Evolutionary conservation across 2,888 invertebrate species (phyloP).

Genomic region (Leptinotarsa tumamoca): DNA sequence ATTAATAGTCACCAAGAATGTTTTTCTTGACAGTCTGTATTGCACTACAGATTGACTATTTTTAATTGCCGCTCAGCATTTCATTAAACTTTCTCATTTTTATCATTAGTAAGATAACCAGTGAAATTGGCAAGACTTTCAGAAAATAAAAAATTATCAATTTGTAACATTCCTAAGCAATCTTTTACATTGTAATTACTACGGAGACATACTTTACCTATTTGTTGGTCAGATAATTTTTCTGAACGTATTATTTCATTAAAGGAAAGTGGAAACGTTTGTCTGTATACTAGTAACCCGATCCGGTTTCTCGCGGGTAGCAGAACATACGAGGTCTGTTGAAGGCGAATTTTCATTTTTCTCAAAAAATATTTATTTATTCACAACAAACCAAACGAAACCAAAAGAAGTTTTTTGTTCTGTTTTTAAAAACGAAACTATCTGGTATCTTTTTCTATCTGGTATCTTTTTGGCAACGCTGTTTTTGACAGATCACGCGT

Average conservation of each 20-base stretch:
- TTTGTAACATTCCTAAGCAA: constrained; percentile 44
- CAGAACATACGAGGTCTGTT: no score
- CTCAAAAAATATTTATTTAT: no score
- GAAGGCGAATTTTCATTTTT: no score
- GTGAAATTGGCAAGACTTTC: constrained; percentile 33
- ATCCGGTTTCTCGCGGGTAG: no score
- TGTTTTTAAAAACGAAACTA: no score
- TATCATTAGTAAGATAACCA: constrained; percentile 26
- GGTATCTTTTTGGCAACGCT: no score
- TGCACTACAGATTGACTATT: constrained; percentile 11
- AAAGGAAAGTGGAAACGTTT: constrained; percentile 26
- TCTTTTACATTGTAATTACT: constrained; percentile 42
- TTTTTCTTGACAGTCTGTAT: neutral
- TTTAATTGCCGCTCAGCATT: constrained; percentile 25
- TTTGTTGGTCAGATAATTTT: constrained; percentile 39
- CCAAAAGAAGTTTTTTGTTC: no score
- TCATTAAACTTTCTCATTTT: constrained; percentile 35
- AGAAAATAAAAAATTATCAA: constrained; percentile 37
- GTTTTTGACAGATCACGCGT: no score
- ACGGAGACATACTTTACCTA: constrained; percentile 41
- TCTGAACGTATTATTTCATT: constrained; percentile 31
- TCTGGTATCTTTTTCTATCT: no score
- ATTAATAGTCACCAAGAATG: neutral
- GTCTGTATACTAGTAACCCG: constrained; percentile 3
- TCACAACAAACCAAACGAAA: no score